Conservation (phyloP, 2,797 vertebrate species). For the Pseudochirops cupreus region DNA sequence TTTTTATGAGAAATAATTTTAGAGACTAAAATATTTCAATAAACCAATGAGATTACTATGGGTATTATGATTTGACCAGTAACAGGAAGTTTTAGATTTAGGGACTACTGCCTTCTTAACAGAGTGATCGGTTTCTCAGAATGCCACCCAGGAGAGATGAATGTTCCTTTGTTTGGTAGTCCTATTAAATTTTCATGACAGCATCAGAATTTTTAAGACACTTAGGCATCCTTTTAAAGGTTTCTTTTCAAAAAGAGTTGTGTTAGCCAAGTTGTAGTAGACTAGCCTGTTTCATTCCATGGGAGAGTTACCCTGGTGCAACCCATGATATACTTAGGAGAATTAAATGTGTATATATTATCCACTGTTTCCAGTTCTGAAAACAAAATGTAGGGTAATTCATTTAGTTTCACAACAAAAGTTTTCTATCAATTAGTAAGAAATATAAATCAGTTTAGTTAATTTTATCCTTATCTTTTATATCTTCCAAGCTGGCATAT, state of each 20-base stretch:
- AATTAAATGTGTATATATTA: neutral
- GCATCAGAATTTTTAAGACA: constrained; percentile 60
- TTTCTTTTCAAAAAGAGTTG: constrained; percentile 48
- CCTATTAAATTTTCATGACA: constrained; percentile 71
- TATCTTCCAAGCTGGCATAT: neutral
- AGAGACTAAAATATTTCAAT: neutral
- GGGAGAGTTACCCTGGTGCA: neutral
- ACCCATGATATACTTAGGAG: constrained; percentile 13
- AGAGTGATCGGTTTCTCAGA: constrained; percentile 47
- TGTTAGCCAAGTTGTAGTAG: constrained; percentile 30
- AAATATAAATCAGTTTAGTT: constrained; percentile 44
- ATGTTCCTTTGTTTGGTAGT: constrained; percentile 62
- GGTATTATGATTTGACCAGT: neutral
- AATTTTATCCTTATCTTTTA: constrained; percentile 31
- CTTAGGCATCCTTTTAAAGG: constrained; percentile 48
- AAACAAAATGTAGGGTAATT: constrained; percentile 21
- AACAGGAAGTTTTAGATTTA: constrained; percentile 44
- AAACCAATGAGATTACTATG: neutral
- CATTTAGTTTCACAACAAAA: constrained; percentile 16
- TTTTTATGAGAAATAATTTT: constrained; percentile 22
- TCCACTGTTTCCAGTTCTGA: constrained; percentile 48
- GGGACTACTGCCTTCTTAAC: neutral
- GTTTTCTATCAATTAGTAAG: constrained; percentile 30
- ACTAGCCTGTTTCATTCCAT: neutral
- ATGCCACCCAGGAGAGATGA: constrained; percentile 40